These are phyloP conservation scores for Athrips mouffetella DNA, from an alignment of 2,888 invertebrate species.

Conservation along the genomic window DNA sequence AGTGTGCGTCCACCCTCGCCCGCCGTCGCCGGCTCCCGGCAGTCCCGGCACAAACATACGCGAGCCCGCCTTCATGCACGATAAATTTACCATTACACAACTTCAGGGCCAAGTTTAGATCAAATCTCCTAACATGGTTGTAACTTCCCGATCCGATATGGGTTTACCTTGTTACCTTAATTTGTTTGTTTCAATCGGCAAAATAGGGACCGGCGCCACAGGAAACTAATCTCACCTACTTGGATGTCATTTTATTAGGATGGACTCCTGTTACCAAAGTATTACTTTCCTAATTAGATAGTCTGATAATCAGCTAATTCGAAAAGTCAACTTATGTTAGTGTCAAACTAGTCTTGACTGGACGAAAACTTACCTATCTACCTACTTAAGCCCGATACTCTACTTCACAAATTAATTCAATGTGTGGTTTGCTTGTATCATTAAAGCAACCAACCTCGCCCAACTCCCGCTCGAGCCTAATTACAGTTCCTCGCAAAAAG, in stretches of 20 bases:
- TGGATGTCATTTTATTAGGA: neutral
- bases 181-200: constrained; percentile 17
- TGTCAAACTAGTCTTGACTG: too few species aligned
- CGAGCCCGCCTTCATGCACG: constrained; percentile 31
- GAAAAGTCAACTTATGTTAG: too few species aligned
- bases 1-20: constrained; percentile 34
- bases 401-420: neutral
- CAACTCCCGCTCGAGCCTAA: constrained; percentile 35
- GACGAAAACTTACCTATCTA: too few species aligned
- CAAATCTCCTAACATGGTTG: constrained; percentile 18
- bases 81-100: constrained; percentile 35
- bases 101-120: constrained; percentile 22
- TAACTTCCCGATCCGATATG: constrained; percentile 14
- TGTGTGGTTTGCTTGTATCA: constrained; percentile 9
- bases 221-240: neutral
- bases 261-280: neutral
- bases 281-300: too few species aligned
- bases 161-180: constrained; percentile 15
- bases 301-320: too few species aligned
- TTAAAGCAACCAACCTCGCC: constrained; percentile 24
- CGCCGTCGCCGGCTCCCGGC: neutral
- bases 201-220: neutral
- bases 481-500: constrained; percentile 29
- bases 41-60: constrained; percentile 35
- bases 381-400: neutral